Conservation (phyloP, 1,140 invertebrate genomes). For the Drosophila willistoni region DNA sequence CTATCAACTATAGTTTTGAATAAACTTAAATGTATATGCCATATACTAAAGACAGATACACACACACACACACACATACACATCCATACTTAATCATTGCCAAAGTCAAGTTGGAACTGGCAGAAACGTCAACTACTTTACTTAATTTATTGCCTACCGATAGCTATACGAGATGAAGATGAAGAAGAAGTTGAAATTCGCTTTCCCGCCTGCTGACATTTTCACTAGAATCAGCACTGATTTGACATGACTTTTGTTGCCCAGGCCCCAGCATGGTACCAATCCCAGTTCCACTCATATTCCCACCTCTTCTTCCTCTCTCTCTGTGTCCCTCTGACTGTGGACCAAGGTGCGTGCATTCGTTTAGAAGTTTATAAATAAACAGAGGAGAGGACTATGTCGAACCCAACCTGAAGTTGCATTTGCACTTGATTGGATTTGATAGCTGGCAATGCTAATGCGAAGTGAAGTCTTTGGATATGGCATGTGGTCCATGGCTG, state of each 20-base stretch:
- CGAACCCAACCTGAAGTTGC: slow-evolving; percentile 34
- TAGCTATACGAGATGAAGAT: slow-evolving; percentile 45
- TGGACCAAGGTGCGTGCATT: slow-evolving; percentile 68
- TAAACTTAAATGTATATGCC: too few relatives aligned
- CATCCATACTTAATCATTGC: slow-evolving; percentile 61
- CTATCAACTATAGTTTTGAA: slow-evolving; percentile 21
- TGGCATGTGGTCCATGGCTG: slow-evolving; percentile 27
- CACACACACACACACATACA: slow-evolving; percentile 42
- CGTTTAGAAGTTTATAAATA: slow-evolving; percentile 81
- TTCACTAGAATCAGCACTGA: slow-evolving; percentile 78
- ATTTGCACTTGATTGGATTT: slow-evolving; percentile 75
- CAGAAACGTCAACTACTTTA: slow-evolving; percentile 71
- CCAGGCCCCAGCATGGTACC: slow-evolving; percentile 48
- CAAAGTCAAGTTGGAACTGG: slow-evolving; percentile 62
- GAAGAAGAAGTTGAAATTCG: slow-evolving; percentile 5
- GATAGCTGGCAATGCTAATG: slow-evolving; percentile 72
- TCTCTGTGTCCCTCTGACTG: not conserved
- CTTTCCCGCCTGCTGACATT: slow-evolving; percentile 44
- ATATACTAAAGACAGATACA: slow-evolving; percentile 16
- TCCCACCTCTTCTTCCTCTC: not conserved
- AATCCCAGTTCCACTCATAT: slow-evolving; percentile 42
- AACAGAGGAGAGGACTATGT: slow-evolving; percentile 41
- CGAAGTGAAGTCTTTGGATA: slow-evolving; percentile 42
- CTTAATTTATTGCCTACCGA: slow-evolving; percentile 77
- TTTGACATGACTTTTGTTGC: slow-evolving; percentile 79